A percentile compares a stretch with the other conserved stretches of the same genome.
Conservation (phyloP, 2,888 invertebrate genomes). For the Chaitophorus viminalis region DNA sequence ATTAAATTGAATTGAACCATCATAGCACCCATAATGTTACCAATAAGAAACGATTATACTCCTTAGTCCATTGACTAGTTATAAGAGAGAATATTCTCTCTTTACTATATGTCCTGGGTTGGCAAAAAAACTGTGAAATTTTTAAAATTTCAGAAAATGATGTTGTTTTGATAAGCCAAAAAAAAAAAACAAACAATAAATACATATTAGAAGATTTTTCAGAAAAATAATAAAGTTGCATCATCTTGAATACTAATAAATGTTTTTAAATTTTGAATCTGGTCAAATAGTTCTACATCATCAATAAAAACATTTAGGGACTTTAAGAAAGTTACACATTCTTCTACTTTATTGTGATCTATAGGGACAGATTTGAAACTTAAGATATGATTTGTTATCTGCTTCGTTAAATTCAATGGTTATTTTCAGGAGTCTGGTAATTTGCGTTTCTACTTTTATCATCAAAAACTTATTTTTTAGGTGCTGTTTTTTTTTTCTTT, state of each 20-base stretch:
- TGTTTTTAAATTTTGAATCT: constrained; percentile 20
- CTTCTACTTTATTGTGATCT: not conserved
- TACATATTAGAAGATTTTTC: constrained; percentile 7
- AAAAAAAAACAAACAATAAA: constrained; percentile 19
- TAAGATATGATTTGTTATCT: not conserved
- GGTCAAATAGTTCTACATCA: not conserved
- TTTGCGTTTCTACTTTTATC: no score
- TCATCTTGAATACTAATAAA: not conserved
- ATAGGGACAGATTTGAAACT: not conserved
- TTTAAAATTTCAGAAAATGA: constrained; percentile 21
- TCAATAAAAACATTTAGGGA: constrained; percentile 17
- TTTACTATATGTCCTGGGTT: constrained; percentile 11
- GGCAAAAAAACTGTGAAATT: not conserved
- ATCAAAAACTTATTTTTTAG: not conserved
- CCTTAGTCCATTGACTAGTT: constrained; percentile 20
- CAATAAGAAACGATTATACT: constrained; percentile 2
- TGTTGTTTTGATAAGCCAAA: constrained; percentile 4
- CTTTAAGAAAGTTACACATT: constrained; percentile 22
- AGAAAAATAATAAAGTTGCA: constrained; percentile 6
- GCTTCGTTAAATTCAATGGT: not conserved
- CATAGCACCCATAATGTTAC: not conserved
- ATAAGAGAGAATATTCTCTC: constrained; percentile 20
- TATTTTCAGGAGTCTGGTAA: not conserved
- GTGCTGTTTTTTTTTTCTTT: not conserved
- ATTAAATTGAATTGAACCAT: constrained; percentile 2